These are phyloP conservation scores for Sarcophaga carnaria DNA, from an alignment of 2,888 invertebrate species.

Conservation along the genomic window DNA sequence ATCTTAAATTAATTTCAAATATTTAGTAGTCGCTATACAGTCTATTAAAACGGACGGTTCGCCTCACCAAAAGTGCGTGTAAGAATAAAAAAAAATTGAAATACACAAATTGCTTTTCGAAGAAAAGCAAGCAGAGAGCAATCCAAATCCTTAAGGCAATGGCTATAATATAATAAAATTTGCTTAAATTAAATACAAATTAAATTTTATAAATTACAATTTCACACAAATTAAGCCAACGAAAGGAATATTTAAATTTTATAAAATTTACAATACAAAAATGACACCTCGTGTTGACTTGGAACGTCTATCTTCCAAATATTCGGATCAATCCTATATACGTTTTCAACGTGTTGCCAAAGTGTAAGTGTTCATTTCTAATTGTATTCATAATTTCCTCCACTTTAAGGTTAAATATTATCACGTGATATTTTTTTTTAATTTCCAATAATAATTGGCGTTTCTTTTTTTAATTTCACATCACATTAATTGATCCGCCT, in stretches of 20 bases:
- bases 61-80: conserved; percentile 1
- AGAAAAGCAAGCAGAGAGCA: neutral
- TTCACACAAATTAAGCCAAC: neutral
- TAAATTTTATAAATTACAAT: neutral
- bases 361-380: conserved; percentile 76
- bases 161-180: conserved; percentile 33
- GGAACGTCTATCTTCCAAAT: conserved; percentile 75
- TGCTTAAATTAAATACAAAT: neutral
- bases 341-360: conserved; percentile 80
- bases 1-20: conserved; percentile 25
- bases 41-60: conserved; percentile 37
- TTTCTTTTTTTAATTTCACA: conserved; percentile 49
- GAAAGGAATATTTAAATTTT: neutral
- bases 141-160: conserved; percentile 36
- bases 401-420: neutral
- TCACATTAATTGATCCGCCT: conserved; percentile 37
- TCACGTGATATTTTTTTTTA: conserved; percentile 53
- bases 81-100: conserved; percentile 1
- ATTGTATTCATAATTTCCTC: neutral
- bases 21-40: conserved; percentile 57
- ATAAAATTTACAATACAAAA: conserved; percentile 17
- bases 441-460: conserved; percentile 32
- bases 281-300: conserved; percentile 76
- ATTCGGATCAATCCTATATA: conserved; percentile 77
- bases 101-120: conserved; percentile 14